phyloP scores from a whole-genome alignment of 2,797 vertebrate genomes.

The Lacerta viridis region DNA sequence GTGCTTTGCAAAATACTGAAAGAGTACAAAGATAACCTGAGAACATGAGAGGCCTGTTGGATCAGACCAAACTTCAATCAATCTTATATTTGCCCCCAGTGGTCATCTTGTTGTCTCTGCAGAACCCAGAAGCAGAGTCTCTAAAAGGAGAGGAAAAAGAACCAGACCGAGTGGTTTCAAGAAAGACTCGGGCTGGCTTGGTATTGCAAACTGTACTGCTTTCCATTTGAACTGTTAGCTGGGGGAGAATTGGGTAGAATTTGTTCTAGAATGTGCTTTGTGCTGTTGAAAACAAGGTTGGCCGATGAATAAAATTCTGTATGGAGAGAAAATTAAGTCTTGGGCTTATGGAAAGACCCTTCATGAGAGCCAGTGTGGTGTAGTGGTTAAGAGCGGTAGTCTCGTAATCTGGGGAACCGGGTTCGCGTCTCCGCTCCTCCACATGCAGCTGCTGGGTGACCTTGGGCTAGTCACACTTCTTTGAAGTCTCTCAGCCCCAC shows the following conservation, averaged over 20 bases:
- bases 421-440: too few species aligned
- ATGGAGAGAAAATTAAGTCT: neutral
- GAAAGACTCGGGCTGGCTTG: neutral
- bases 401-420: too few species aligned
- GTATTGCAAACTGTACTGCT: neutral
- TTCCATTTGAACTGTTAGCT: neutral
- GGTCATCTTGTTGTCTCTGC: neutral
- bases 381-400: too few species aligned
- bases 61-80: neutral
- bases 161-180: neutral
- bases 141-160: too few species aligned
- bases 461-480: too few species aligned
- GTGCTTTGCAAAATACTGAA: neutral
- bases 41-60: neutral
- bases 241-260: neutral
- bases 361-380: neutral
- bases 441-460: too few species aligned
- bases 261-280: neutral
- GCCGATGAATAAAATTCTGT: conserved; percentile 9
- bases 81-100: neutral
- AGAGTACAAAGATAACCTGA: neutral
- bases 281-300: neutral
- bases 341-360: conserved; percentile 11
- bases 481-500: too few species aligned
- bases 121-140: neutral